Evolutionary conservation across 2,797 vertebrate species (phyloP).

Genomic region (Masticophis lateralis): DNA sequence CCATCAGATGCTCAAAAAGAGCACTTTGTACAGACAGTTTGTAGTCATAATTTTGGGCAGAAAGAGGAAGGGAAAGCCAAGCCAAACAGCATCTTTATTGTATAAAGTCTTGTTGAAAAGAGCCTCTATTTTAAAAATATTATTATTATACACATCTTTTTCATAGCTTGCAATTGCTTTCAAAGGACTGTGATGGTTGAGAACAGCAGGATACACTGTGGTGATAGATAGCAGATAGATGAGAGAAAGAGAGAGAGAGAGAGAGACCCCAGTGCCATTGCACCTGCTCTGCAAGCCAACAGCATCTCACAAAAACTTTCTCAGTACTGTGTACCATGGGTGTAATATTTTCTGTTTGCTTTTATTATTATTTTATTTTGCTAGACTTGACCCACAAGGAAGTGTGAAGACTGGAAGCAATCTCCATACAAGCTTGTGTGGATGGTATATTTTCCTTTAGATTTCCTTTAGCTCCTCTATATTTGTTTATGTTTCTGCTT

Average conservation of each 20-base stretch:
- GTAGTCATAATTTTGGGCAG: not conserved
- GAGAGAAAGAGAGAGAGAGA: not conserved
- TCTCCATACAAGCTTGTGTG: not conserved
- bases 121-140: not conserved
- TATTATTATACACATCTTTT: not conserved
- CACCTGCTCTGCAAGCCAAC: not conserved
- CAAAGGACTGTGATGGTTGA: not conserved
- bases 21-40: not conserved
- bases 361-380: not conserved
- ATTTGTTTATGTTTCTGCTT: not conserved
- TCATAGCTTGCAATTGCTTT: not conserved
- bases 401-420: not conserved
- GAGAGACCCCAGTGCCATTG: not conserved
- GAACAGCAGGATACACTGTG: not conserved
- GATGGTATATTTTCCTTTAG: not conserved
- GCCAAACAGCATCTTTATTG: not conserved
- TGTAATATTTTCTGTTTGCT: not conserved
- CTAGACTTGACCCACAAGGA: not conserved
- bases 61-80: not conserved
- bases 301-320: not conserved
- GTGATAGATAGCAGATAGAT: not conserved
- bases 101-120: not conserved
- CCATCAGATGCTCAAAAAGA: not conserved
- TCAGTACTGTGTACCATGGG: not conserved
- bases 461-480: not conserved